Base-by-base conservation (phyloP, 2,888 invertebrate species). In the Melieria crassipennis region DNA sequence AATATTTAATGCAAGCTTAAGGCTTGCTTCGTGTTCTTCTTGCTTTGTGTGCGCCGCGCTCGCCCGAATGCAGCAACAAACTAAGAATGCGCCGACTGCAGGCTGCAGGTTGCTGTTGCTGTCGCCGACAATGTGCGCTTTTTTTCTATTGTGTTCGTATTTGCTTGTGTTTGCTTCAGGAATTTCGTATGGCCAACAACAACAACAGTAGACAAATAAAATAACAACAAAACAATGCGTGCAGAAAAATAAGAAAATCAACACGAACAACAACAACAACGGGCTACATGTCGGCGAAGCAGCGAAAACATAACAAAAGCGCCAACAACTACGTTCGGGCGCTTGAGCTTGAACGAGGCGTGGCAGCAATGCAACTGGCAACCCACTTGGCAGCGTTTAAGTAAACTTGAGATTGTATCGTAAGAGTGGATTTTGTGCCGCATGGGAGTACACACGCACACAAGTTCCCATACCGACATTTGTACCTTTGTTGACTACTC, bases 331-430 rank as follows among this genome's bases (percentile, higher is more conserved):
- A 50, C 11, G 42, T 50, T 61, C n/a, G 16, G 13, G 30, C 30
- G 30, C 30, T 30, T 30, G 30, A 30, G 30, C 30, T 30, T 30
- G 30, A 30, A 30, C 30, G 30, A 30, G 30, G 30, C 30, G 30
- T 30, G 30, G 30, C 30, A 3, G 30, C 30, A 30, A 30, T 30
- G 30, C 30, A 30, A 30, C 30, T 30, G 30, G 30, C 30, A 30
- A 30, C 30, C 30, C 30, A 30, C 30, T 30, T 30, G 48, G n/a
- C 42, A 63, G 30, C 63, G 42, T 63, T 50, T 11, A 63, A 63
- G 30, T 42, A 48, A 48, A 48, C 48, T 63, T 48, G 30, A 16
- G 10, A 7, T 10, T 63, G 63, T 42, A 48, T n/a, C 63, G 10
- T n/a, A 48, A 48, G 62, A 63, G 48, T 30, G 42, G 30, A 48